phyloP scores from a whole-genome alignment of 2,797 vertebrate genomes.

The Discoglossus pictus region DNA sequence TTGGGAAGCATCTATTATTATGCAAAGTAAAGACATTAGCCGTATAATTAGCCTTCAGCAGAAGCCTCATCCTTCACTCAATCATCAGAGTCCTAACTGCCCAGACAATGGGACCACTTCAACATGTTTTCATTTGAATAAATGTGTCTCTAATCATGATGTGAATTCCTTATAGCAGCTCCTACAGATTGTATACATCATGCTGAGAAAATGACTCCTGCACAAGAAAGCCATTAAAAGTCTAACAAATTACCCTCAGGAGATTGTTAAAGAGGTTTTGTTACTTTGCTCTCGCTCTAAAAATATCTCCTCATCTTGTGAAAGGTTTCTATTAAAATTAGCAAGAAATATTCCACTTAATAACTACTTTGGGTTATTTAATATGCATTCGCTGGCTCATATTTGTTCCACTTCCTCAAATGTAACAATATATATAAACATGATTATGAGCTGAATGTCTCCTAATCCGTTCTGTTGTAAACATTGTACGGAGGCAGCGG shows the following conservation, averaged over 20 bases:
- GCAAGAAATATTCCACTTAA: constrained; percentile 54
- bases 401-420: no score
- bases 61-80: constrained; percentile 65
- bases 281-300: constrained; percentile 62
- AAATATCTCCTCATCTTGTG: constrained; percentile 60
- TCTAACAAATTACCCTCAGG: constrained; percentile 67
- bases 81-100: constrained; percentile 62
- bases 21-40: constrained; percentile 69
- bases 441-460: no score
- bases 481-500: no score
- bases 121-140: constrained; percentile 69
- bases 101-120: constrained; percentile 67
- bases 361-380: constrained; percentile 45
- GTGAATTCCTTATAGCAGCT: constrained; percentile 68
- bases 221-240: constrained; percentile 68
- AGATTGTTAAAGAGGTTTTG: constrained; percentile 63
- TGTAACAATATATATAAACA: no score
- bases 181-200: constrained; percentile 64
- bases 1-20: constrained; percentile 67
- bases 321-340: constrained; percentile 62
- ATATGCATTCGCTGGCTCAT: constrained; percentile 33
- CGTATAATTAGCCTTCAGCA: constrained; percentile 64
- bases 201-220: constrained; percentile 69
- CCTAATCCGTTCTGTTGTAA: no score
- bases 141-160: constrained; percentile 62